Percentiles rank a stretch among this genome's conserved stretches.
Conservation (phyloP, 92 coral and sea anemone genomes). For the Palythoa heliodiscus region DNA sequence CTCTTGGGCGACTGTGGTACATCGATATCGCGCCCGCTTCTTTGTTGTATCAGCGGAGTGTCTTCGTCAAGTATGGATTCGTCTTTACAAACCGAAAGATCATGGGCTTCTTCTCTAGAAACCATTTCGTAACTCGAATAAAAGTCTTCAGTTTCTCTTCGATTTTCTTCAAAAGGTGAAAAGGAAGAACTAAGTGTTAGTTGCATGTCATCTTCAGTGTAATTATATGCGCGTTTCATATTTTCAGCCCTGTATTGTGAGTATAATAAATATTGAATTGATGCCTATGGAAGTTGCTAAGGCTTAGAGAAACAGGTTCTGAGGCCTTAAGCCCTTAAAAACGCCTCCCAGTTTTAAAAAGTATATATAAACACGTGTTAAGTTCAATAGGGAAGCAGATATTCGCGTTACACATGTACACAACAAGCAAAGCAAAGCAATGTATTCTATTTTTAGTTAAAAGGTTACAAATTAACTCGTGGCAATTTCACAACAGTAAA, state of each 20-base stretch:
- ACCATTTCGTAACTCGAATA: constrained; percentile 50
- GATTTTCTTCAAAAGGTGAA: constrained; percentile 38
- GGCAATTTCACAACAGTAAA: neutral
- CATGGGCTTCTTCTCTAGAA: neutral
- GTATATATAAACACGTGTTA: too few relatives aligned
- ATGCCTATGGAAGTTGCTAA: neutral
- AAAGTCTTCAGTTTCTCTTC: constrained; percentile 11
- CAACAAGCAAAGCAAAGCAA: neutral
- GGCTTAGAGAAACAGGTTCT: neutral
- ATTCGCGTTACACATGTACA: neutral
- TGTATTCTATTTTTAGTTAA: neutral
- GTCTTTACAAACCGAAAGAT: neutral
- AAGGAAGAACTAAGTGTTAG: constrained; percentile 46
- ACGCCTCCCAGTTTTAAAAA: too few relatives aligned
- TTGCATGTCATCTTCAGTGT: constrained; percentile 50
- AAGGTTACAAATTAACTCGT: neutral
- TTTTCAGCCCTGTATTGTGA: neutral
- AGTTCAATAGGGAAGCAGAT: too few relatives aligned
- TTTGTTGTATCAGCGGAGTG: constrained; percentile 23
- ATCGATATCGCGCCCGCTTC: neutral
- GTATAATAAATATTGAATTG: too few relatives aligned
- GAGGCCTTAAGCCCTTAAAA: too few relatives aligned
- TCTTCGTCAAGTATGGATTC: constrained; percentile 5
- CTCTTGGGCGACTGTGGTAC: neutral
- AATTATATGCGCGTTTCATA: neutral